Evolutionary conservation across 1,140 invertebrate species (phyloP), one percentile per base, ranked within the genome.

Genomic region (Magallana ariakensis): DNA sequence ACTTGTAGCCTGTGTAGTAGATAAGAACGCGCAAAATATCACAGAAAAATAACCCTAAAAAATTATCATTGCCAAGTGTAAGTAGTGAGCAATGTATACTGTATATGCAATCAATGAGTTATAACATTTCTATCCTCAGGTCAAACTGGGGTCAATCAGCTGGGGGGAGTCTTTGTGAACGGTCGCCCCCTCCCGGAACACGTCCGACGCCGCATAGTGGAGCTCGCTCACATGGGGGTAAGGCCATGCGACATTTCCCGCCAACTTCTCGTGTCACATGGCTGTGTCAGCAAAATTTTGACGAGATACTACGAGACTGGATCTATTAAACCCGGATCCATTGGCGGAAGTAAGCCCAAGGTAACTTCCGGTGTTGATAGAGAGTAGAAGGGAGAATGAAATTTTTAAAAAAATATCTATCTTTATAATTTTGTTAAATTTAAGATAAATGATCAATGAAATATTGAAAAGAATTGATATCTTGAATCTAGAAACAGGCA

Each of bases 321-420:
- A 75, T 99, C 98, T 92, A 99, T 99, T 95, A 99, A 99, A 94
- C 99, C 99, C 15, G 99, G 99, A 7, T 98, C 99, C 58, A 99
- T 99, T 93, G 99, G 99, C 1, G 99, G 99, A 13, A 99, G 98
- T 60, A 99, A 99, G 95, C 99, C 99, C n/a, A 99, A 99, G 89
- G 91, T 92, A 90, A 86, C 11, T 80, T 46, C 19, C 11, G 19
- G 4, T 46, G 33, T 46, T 3, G 11, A 46, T 19, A 66, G n/a
- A 54, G 15, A 19, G 10, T 9, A 22, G 13, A 33, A 16, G 8
- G 13, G 11, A 13, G 33, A 5, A 46, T 46, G 19, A 85, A 8
- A 84, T 26, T 46, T 84, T 22, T 4, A 53, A 9, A 26, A 11
- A 15, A 26, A 9, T 26, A 16, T 16, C n/a, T 55, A 55, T 55